phyloP scores from a whole-genome alignment of 1,140 invertebrate genomes.

The Archivesica marissinica region DNA sequence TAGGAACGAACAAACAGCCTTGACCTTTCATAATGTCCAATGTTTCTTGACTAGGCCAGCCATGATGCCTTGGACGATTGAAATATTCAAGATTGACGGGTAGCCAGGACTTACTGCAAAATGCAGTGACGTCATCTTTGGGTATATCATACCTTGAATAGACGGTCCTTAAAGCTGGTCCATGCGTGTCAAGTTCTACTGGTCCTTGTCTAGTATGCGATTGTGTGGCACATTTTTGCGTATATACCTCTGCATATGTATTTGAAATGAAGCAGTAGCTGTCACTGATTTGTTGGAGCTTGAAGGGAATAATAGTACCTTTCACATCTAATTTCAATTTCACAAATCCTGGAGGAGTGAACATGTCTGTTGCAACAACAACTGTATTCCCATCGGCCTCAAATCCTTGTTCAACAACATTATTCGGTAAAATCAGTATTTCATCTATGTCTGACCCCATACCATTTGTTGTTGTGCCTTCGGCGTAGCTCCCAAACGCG shows the following conservation, averaged over 20 bases:
- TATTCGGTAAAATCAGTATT: not conserved
- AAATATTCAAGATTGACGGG: not conserved
- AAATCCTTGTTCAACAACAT: not conserved
- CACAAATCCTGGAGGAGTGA: slow-evolving; percentile 14
- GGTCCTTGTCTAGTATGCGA: not conserved
- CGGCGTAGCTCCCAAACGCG: slow-evolving; percentile 11
- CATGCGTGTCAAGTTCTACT: not conserved
- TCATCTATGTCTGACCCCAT: slow-evolving; percentile 5
- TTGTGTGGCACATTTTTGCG: not conserved
- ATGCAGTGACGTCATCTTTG: not conserved
- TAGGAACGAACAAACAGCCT: slow-evolving; percentile 25
- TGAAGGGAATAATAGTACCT: not conserved
- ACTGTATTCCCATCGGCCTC: not conserved
- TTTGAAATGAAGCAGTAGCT: not conserved
- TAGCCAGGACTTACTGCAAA: not conserved
- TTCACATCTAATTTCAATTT: slow-evolving; percentile 6
- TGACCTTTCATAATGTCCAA: not conserved
- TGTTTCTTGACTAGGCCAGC: not conserved
- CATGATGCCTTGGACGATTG: not conserved
- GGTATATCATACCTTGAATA: slow-evolving; percentile 1
- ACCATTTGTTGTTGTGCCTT: slow-evolving; percentile 31
- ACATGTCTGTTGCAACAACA: not conserved
- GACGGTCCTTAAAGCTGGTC: slow-evolving; percentile 6
- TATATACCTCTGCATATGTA: not conserved
- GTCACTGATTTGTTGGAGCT: not conserved